Base-by-base conservation (phyloP, 1,140 invertebrate genomes). In the Drosophila sproati region DNA sequence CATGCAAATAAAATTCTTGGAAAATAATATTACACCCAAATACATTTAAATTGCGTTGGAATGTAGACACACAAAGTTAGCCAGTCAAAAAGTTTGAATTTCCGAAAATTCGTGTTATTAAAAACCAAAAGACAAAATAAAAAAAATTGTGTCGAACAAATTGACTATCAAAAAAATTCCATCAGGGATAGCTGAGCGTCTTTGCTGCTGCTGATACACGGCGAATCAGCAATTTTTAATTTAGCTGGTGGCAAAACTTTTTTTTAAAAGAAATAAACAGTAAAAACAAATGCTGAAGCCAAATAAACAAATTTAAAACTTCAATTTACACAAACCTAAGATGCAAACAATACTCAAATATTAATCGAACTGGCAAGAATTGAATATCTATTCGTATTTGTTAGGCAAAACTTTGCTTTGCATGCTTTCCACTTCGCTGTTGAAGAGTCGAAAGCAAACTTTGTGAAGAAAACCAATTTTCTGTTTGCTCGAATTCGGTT, bases 401-500 rank as follows among this genome's bases (percentile, higher is more conserved):
- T 50, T 37, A 28, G 41, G 52, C 5, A 61, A 57, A 77, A 62
- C 45, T 67, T 75, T 83, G 41, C 62, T 60, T 57, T 62, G 60
- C 51, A 43, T 62, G 48, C 47, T 60, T 70, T 51, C 28, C 34
- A 39, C 28, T 12, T 67, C 12, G 48, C 67, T 31, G 71, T 62
- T 72, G 34, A 76, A 75, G 32, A 48, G 57, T 48, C 31, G 32
- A 20, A 52, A 43, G 54, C 48, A 48, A 76, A 62, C 47, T 69
- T 82, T 66, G 63, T 70, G 75, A 86, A 77, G 68, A 78, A 77
- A 88, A 80, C 59, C 83, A 80, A 88, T 87, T 88, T 88, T 76
- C 39, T 57, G 41, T 70, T 52, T 78, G 62, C 69, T 86, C 66
- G 68, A 88, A 64, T 71, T 67, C 66, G 63, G 66, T 83, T 77